Base-by-base conservation (phyloP, 2,888 invertebrate genomes). In the Drosophila meridionalis region DNA sequence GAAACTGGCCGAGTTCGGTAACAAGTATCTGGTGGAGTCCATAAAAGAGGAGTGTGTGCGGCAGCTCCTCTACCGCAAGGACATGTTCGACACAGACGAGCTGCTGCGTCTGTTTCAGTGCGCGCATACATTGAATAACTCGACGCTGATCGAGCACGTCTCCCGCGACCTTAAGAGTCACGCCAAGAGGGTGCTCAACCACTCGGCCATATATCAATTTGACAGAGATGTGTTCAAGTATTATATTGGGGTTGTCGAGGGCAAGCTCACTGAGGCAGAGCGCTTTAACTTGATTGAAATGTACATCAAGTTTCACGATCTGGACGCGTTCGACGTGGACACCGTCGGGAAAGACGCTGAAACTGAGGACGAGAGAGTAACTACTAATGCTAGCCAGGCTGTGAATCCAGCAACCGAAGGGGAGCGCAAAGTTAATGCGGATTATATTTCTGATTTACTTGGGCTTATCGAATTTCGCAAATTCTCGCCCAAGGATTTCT, bases 401-500 rank as follows among this genome's bases (percentile, higher is more conserved):
- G 14, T 8, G 26, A 28, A 1, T 28, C 5, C 14, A 8, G 9
- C 14, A 14, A 4, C 9, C 28, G 58, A 36, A 4, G 36, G 1
- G 11, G 14, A 36, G 28, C 5, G 11, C 6, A 34, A 59, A 47
- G 14, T 28, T 2, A 38, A 14, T 12, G 26, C 11, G 12, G 48
- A 38, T 6, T 60, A 48, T 30, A 38, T 60, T n/a, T 8, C 48
- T 4, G 40, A 52, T 7, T 14, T 61, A 43, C 9, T 61, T 9
- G 9, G 8, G 7, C 32, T 53, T 2, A 53, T 61, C 14, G 61
- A 61, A 9, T 79, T 76, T 36, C 48, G 56, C 20, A 78, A 73
- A 20, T 79, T 78, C 12, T 47, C 64, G 1, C 20, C 78, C 6
- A 45, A 55, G 3, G 61, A 75, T 4, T 76, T 75, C 30, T 61